Evolutionary conservation across 2,888 invertebrate genomes (phyloP).

Genomic region (Camponotus fellah): DNA sequence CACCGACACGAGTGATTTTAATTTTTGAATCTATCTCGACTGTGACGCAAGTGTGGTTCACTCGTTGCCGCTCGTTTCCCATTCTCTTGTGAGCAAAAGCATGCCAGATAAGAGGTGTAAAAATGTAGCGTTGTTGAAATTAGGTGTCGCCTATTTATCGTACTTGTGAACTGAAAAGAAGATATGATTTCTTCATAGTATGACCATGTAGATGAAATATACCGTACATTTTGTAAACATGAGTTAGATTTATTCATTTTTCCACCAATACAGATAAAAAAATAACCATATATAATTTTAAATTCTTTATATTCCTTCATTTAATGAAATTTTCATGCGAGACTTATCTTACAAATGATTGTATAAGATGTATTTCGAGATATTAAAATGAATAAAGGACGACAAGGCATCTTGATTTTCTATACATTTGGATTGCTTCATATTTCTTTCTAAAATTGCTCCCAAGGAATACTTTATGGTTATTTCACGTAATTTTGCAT

Average conservation of each 20-base stretch:
- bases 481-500: slow-evolving; percentile 29
- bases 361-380: background rate
- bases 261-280: background rate
- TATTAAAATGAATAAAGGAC: background rate
- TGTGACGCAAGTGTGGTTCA: slow-evolving; percentile 30
- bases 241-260: background rate
- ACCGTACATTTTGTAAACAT: background rate
- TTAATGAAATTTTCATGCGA: background rate
- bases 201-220: background rate
- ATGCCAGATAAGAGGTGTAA: slow-evolving; percentile 2
- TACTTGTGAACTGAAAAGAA: slow-evolving; percentile 13
- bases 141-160: slow-evolving; percentile 10
- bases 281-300: background rate
- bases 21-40: slow-evolving; percentile 60
- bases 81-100: slow-evolving; percentile 10
- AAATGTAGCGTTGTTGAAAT: slow-evolving; percentile 13
- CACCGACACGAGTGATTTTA: slow-evolving; percentile 65
- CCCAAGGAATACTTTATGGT: slow-evolving; percentile 5
- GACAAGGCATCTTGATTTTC: background rate
- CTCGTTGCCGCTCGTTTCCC: slow-evolving; percentile 33
- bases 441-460: slow-evolving; percentile 20
- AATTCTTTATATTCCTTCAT: background rate
- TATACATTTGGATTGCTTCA: slow-evolving; percentile 5
- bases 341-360: background rate
- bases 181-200: background rate